Evolutionary conservation across 2,797 vertebrate genomes (phyloP).

Genomic region (Sebastes glaucus): DNA sequence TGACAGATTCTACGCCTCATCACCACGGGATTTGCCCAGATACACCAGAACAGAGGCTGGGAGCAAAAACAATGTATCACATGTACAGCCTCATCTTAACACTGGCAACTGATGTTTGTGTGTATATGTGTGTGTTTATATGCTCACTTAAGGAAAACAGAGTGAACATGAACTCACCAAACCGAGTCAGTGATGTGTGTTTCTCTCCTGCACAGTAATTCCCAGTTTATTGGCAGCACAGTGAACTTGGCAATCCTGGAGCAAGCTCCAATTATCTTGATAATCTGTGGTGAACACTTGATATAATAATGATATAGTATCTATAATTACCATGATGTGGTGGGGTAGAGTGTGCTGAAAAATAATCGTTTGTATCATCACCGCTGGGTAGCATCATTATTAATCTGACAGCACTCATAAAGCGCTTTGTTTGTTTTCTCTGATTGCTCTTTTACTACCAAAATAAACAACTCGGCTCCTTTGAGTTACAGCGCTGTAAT

Average conservation of each 20-base stretch:
- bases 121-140: neutral
- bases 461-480: slow-evolving; percentile 84
- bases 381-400: slow-evolving; percentile 77
- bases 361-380: slow-evolving; percentile 78
- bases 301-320: slow-evolving; percentile 83
- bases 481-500: slow-evolving; percentile 82
- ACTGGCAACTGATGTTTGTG: slow-evolving; percentile 62
- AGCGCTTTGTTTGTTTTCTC: slow-evolving; percentile 80
- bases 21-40: slow-evolving; percentile 81
- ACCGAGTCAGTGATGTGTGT: slow-evolving; percentile 31
- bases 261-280: slow-evolving; percentile 79
- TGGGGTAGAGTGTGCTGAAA: slow-evolving; percentile 69
- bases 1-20: slow-evolving; percentile 83
- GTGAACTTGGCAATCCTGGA: slow-evolving; percentile 63
- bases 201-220: slow-evolving; percentile 40
- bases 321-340: slow-evolving; percentile 84
- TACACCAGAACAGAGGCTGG: slow-evolving; percentile 74
- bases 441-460: slow-evolving; percentile 80
- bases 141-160: slow-evolving; percentile 32
- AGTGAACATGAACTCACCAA: slow-evolving; percentile 44
- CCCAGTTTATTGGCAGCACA: slow-evolving; percentile 60
- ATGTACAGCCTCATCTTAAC: slow-evolving; percentile 73
- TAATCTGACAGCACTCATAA: slow-evolving; percentile 80
- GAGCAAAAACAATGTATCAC: slow-evolving; percentile 77
- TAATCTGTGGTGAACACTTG: slow-evolving; percentile 82